These are phyloP conservation scores for Acropora tenuis DNA, from an alignment of 64 coral and sea anemone species.

Conservation along the genomic window DNA sequence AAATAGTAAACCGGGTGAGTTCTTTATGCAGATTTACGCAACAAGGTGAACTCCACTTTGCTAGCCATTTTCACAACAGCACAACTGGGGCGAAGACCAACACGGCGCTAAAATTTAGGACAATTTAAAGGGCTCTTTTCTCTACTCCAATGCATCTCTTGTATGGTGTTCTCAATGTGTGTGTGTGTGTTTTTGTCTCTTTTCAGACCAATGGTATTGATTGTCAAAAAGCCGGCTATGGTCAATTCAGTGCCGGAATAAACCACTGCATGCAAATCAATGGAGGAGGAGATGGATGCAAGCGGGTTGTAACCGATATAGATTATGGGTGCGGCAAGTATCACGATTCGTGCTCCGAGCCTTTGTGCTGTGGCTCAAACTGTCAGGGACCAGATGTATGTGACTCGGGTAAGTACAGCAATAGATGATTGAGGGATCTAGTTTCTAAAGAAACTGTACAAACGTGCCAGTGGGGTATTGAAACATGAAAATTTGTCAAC, in stretches of 20 bases:
- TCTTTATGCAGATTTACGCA: no score
- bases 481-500: no score
- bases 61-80: no score
- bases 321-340: conserved; percentile 86
- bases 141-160: background rate
- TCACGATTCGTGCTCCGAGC: conserved; percentile 78
- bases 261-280: conserved; percentile 85
- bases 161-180: background rate
- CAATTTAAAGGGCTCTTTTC: no score
- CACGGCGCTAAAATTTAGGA: no score
- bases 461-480: no score
- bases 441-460: no score
- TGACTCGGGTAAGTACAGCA: conserved; percentile 62
- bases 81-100: no score
- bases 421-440: background rate
- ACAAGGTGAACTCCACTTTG: no score
- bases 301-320: conserved; percentile 43
- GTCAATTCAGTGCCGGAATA: conserved; percentile 83
- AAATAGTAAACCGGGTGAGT: conserved; percentile 84
- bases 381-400: conserved; percentile 84
- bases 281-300: conserved; percentile 72
- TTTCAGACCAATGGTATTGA: conserved; percentile 77
- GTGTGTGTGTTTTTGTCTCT: background rate
- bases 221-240: conserved; percentile 77
- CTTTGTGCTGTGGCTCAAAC: conserved; percentile 72